These are phyloP conservation scores for Notarius lentiginosus DNA, from an alignment of 2,113 vertebrate genomes.

Conservation along the genomic window DNA sequence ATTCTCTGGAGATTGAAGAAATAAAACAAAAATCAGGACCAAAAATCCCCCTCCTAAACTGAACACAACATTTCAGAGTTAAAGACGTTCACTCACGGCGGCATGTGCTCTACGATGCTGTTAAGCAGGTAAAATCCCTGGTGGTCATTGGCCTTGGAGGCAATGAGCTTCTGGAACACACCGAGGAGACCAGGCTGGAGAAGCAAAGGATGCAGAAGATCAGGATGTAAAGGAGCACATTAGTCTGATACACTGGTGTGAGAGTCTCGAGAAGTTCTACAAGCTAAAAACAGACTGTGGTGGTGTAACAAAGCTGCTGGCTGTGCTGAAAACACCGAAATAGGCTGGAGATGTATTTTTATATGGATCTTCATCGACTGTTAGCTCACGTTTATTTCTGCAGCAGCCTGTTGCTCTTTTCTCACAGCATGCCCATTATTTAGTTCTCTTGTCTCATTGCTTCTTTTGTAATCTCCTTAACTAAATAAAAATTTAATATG, in stretches of 20 bases:
- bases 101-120: conserved; percentile 96
- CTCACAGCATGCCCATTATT: neutral
- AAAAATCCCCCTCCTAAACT: neutral
- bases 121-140: conserved; percentile 98
- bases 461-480: neutral
- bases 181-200: conserved; percentile 90
- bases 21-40: neutral
- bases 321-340: neutral
- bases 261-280: neutral
- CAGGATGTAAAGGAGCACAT: neutral
- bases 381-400: neutral
- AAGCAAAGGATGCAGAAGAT: neutral
- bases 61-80: neutral
- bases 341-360: no score
- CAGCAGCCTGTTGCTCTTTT: neutral
- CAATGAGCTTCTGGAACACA: conserved; percentile 97
- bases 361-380: neutral
- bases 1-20: conserved; percentile 73
- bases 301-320: neutral
- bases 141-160: conserved; percentile 97
- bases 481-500: neutral
- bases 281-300: neutral
- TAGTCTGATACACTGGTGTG: no score
- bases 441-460: neutral
- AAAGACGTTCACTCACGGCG: conserved; percentile 77